phyloP scores from a whole-genome alignment of 2,797 vertebrate species.

The Molossus alvarezi region DNA sequence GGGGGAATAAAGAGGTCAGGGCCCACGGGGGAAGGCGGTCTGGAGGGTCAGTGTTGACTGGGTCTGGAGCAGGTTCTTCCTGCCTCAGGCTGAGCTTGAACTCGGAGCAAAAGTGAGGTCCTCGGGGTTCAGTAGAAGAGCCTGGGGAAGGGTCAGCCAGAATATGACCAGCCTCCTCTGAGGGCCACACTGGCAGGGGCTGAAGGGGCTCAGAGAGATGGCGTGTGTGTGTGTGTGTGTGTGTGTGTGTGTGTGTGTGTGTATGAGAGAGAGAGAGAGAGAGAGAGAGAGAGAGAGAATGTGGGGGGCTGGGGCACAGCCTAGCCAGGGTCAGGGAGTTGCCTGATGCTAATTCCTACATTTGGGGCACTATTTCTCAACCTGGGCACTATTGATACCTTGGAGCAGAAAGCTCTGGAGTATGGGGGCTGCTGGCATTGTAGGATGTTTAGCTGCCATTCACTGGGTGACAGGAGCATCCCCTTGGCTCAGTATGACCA shows the following conservation, averaged over 20 bases:
- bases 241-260: neutral
- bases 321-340: fast-evolving
- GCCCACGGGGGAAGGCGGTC: fast-evolving
- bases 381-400: neutral
- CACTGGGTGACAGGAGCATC: neutral
- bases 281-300: too few relatives aligned
- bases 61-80: neutral
- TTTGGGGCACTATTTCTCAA: too few relatives aligned
- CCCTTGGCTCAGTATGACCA: neutral
- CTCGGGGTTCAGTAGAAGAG: neutral
- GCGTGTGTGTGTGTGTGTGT: neutral
- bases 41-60: neutral
- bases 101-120: neutral
- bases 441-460: neutral
- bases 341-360: too few relatives aligned
- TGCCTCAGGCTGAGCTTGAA: neutral
- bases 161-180: neutral
- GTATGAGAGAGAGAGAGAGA: too few relatives aligned
- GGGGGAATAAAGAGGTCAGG: neutral
- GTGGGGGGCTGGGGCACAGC: neutral
- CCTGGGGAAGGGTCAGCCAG: neutral
- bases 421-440: too few relatives aligned
- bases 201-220: neutral
- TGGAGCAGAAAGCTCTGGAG: neutral
- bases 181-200: neutral